Base-by-base conservation (phyloP, 2,113 vertebrate genomes). In the Macaca nemestrina region DNA sequence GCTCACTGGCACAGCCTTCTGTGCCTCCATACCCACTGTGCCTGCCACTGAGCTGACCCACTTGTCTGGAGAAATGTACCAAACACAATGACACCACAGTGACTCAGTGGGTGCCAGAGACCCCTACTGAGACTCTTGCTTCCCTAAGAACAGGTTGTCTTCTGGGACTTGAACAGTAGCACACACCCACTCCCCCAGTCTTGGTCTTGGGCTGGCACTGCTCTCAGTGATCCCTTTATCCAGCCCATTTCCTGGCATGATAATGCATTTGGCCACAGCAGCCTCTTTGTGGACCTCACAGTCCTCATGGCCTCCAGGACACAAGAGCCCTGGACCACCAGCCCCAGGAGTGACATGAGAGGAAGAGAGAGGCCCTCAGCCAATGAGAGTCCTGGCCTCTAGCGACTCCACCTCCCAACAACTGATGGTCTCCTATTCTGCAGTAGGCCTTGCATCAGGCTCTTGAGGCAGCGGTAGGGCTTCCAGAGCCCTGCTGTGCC, bases 71-170 rank as follows among this genome's bases (percentile, higher is more conserved):
- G 94, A 99, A 99, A 97, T 98, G 99, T 3, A 99, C 99, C 80
- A 99, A 99, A 99, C 0, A 99, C 0, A 99, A 99, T 2, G 99
- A 99, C 88, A 99, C 99, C 99, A 99, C 98, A 99, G 99, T 98
- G 61, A 98, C 99, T 35, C 99, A 99, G 97, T 98, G 98, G 17
- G 99, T 99, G 12, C 93, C 99, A 92, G 98, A 99, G 99, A 82
- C 99, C 99, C 94, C 95, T 99, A 99, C 99, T 99, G 96, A 99
- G 99, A 75, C 98, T 97, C 98, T 99, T 98, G 98, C 93, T 99
- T 99, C 99, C 99, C 99, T 50, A 99, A 99, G 78, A 98, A 99
- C 92, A 99, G 99, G 99, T 99, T 43, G 99, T 99, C 94, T 99
- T 99, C 90, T 98, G 97, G 97, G 99, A 99, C 97, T 99, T 99